Evolutionary conservation across 2,888 invertebrate species (phyloP).

Genomic region (Caradrina clavipalpis): DNA sequence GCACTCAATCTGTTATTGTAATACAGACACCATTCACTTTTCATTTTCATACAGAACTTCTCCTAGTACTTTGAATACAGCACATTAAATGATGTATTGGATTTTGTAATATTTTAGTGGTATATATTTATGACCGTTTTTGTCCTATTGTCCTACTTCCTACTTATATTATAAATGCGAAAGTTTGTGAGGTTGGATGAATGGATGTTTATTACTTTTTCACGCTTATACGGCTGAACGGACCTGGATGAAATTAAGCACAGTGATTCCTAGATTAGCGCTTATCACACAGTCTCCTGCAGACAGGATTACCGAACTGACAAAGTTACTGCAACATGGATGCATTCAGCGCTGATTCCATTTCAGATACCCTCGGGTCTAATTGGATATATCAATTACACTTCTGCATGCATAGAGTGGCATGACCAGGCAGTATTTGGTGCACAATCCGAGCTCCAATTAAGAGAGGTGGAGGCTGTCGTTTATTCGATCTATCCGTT

Average conservation of each 20-base stretch:
- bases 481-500: background rate
- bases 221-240: too few relatives aligned
- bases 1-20: constrained; percentile 30
- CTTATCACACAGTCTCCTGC: too few relatives aligned
- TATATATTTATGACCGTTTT: background rate
- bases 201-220: too few relatives aligned
- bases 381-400: constrained; percentile 12
- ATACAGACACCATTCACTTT: constrained; percentile 21
- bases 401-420: background rate
- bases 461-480: background rate
- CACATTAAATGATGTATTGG: background rate
- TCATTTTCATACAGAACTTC: constrained; percentile 26
- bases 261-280: too few relatives aligned
- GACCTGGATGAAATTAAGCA: too few relatives aligned
- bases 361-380: constrained; percentile 2
- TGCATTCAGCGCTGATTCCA: background rate
- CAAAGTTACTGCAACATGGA: constrained; percentile 1
- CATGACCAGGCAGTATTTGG: background rate
- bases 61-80: constrained; percentile 1
- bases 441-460: too few relatives aligned
- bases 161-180: too few relatives aligned
- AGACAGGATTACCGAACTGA: background rate
- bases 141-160: background rate
- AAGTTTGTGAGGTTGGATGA: too few relatives aligned
- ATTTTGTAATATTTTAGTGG: background rate